Evolutionary conservation across 2,113 vertebrate genomes (phyloP), one percentile per base, ranked within the genome.

Genomic region (Girardinichthys multiradiatus): DNA sequence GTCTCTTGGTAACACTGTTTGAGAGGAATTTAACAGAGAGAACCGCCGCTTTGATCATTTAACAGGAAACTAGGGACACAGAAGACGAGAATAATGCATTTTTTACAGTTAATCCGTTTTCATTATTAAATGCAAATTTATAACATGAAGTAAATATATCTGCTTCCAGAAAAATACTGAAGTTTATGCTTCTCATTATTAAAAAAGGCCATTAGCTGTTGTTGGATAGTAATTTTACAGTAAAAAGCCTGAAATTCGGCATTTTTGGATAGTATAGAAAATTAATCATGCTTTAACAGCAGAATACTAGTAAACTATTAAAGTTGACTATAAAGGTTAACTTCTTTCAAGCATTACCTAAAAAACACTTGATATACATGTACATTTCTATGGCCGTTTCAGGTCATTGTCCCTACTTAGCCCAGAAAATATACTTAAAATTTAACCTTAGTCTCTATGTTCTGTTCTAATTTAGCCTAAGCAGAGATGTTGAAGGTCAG

Each of bases 1-100:
- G 57, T 62, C 67, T 78, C 59, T 70, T 45, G 64, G 39, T n/a
- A 24, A 63, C 26, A n/a, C 29, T 62, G 14, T 60, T 26, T n/a
- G 39, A 64, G 51, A 37, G 0, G n/a, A 72, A 61, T 26, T 74
- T 2, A 70, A 71, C 70, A 35, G 14, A 35, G 30, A 57, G 17
- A 24, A 1, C 3, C 26, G 57, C 59, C 15, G 45, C 17, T 13
- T 13, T 61, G 48, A 67, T 70, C 26, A 60, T 14, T n/a, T 28
- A 69, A 11, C 24, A 30, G 30, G 26, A 60, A 24, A 27, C 1
- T 10, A 26, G 31, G 68, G n/a, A n/a, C n/a, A 45, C 4, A 21
- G n/a, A 51, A 57, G 21, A 28, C 15, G 26, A 45, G 14, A 42
- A 30, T 1, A 7, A 26, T 24, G 21, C 21, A 8, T n/a, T 51